Evolutionary conservation across 2,113 vertebrate species (phyloP).

Genomic region (Anser brachyrhynchus): DNA sequence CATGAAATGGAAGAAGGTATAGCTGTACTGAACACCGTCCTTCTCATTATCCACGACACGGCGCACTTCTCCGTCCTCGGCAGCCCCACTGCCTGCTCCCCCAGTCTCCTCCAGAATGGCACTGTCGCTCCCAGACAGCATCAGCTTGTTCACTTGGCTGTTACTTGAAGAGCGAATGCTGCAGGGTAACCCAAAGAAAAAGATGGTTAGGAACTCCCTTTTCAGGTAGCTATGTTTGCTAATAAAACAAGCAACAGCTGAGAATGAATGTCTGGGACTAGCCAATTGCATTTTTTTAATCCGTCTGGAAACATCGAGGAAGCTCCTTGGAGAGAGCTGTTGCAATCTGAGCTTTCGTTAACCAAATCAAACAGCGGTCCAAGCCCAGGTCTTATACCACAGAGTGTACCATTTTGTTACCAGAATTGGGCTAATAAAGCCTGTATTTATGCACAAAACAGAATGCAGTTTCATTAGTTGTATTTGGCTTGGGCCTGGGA

Average conservation of each 20-base stretch:
- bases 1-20: slow-evolving; percentile 92
- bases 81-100: slow-evolving; percentile 29
- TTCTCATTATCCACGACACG: slow-evolving; percentile 87
- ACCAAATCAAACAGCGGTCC: background rate
- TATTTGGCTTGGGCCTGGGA: background rate
- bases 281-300: background rate
- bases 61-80: slow-evolving; percentile 71
- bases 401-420: background rate
- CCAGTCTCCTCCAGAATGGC: slow-evolving; percentile 79
- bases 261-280: background rate
- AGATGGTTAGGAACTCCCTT: background rate
- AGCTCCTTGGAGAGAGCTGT: background rate
- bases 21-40: slow-evolving; percentile 90
- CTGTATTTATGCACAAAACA: background rate
- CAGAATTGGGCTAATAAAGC: background rate
- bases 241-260: background rate
- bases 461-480: background rate
- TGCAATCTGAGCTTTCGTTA: background rate
- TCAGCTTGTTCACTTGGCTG: slow-evolving; percentile 94
- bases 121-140: slow-evolving; percentile 83
- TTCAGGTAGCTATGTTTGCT: background rate
- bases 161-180: slow-evolving; percentile 92
- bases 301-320: background rate
- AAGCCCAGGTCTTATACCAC: background rate
- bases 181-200: background rate